Percentiles rank a stretch among this genome's conserved stretches.
Conservation (phyloP, 2,888 invertebrate species). For the Lithophane leautieri region DNA sequence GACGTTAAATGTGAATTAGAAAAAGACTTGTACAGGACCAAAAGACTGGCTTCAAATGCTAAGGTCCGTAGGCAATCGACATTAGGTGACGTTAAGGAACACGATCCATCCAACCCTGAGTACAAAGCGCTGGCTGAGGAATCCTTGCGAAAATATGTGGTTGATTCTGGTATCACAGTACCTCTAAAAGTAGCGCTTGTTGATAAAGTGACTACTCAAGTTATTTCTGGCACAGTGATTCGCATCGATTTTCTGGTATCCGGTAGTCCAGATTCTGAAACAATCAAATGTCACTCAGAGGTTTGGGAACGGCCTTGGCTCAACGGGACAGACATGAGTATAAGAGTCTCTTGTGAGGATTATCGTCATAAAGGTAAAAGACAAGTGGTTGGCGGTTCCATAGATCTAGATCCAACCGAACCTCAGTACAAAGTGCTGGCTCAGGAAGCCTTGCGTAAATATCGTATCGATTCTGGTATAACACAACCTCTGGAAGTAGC, state of each 20-base stretch:
- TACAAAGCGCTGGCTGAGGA: conserved; percentile 66
- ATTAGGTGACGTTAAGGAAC: conserved; percentile 59
- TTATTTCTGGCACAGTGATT: conserved; percentile 61
- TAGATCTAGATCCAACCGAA: conserved; percentile 4
- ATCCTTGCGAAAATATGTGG: conserved; percentile 65
- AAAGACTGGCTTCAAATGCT: conserved; percentile 33
- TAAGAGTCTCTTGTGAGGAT: conserved; percentile 8
- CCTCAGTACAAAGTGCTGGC: conserved; percentile 44
- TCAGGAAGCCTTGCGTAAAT: conserved; percentile 64
- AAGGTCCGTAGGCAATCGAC: not conserved
- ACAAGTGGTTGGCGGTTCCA: rapidly evolving
- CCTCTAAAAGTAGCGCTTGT: conserved; percentile 50
- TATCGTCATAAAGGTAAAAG: not conserved
- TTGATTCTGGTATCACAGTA: conserved; percentile 22
- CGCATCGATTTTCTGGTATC: conserved; percentile 59
- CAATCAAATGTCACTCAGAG: conserved; percentile 48
- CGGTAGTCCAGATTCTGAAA: not conserved
- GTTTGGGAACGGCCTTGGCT: conserved; percentile 57
- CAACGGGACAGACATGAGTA: rapidly evolving
- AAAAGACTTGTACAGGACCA: conserved; percentile 49
- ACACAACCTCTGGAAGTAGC: conserved; percentile 41
- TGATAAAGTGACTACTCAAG: conserved; percentile 60
- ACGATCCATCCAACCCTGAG: conserved; percentile 54
- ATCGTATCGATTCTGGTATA: conserved; percentile 33
- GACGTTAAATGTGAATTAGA: conserved; percentile 62